A percentile compares a stretch with the other conserved stretches of the same genome.
Evolutionary conservation across 2,888 invertebrate genomes (phyloP).

Genomic region (Synanthedon vespiformis): DNA sequence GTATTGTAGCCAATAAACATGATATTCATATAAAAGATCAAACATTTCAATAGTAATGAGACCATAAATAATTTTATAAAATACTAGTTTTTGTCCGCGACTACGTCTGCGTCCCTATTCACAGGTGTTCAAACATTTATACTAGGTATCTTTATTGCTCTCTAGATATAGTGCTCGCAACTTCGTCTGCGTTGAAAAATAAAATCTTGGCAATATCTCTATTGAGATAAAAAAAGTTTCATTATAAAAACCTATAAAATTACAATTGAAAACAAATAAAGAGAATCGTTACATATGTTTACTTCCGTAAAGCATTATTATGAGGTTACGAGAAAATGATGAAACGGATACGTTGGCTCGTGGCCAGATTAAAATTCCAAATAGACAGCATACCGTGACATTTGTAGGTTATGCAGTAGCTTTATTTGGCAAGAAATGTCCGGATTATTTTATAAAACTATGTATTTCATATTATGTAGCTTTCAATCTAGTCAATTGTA

Average conservation of each 20-base stretch:
- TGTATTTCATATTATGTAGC: background rate
- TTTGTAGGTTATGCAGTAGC: background rate
- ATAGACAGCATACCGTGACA: constrained; percentile 1
- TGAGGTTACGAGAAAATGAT: background rate
- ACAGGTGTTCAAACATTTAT: too few species aligned
- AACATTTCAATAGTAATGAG: too few species aligned
- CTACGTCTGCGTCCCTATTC: too few species aligned
- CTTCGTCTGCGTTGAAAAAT: too few species aligned
- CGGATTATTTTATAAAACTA: background rate
- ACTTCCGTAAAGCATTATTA: background rate
- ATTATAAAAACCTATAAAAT: background rate
- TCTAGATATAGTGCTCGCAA: too few species aligned
- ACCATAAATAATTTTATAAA: too few species aligned
- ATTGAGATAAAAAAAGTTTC: background rate
- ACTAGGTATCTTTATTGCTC: too few species aligned
- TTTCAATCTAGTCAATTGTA: background rate
- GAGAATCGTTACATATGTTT: background rate
- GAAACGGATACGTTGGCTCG: constrained; percentile 4
- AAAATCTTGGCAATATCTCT: too few species aligned
- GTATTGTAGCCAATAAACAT: too few species aligned
- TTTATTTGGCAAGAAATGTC: background rate
- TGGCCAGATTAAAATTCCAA: constrained; percentile 4
- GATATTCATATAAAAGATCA: too few species aligned
- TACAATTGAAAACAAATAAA: background rate
- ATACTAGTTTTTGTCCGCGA: too few species aligned